Evolutionary conservation across 2,888 invertebrate genomes (phyloP), one percentile per base, ranked within the genome.

Genomic region (Lasioglossum vierecki): DNA sequence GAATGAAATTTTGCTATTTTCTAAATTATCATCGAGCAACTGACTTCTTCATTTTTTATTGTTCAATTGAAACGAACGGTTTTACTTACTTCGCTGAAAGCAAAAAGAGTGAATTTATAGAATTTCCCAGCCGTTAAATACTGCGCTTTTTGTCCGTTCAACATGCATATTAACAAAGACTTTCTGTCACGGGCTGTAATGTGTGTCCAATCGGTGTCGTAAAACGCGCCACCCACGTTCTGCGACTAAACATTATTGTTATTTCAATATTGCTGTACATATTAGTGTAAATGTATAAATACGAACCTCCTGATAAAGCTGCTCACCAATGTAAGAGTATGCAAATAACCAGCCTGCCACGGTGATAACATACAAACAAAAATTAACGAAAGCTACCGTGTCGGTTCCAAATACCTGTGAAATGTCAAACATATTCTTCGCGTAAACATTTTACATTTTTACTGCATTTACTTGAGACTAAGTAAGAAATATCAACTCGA

Each of bases 191-290:
- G 6, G 15, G 4, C 66, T 8, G 0, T n/a, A 35, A 68, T 35
- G 5, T 35, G 8, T n/a, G 30, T 22, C 76, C 76, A 76, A 46
- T 96, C 94, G 0, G 96, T 95, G 84, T 96, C 95, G 84, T 95
- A 96, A 22, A 96, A 96, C 4, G 96, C 96, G 76, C 95, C 94
- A 4, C 94, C 93, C 2, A 96, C 94, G 79, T 95, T 95, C 63
- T 92, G 91, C 82, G 96, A 96, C 96, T 96, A 91, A 35, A 81
- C 18, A 3, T 66, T 30, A 22, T 1, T 18, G 30, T 18, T 18
- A 15, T 63, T 30, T 15, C 15, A 26, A 13, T 26, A 63, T 30
- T 30, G 13, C 5, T 5, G 4, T 63, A 13, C 11, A 26, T 44
- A 11, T 44, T 11, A 44, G 11, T 44, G 0, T 53, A 22, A 53